Base-by-base conservation (phyloP, 1,140 invertebrate genomes). In the Trichonephila clavata region DNA sequence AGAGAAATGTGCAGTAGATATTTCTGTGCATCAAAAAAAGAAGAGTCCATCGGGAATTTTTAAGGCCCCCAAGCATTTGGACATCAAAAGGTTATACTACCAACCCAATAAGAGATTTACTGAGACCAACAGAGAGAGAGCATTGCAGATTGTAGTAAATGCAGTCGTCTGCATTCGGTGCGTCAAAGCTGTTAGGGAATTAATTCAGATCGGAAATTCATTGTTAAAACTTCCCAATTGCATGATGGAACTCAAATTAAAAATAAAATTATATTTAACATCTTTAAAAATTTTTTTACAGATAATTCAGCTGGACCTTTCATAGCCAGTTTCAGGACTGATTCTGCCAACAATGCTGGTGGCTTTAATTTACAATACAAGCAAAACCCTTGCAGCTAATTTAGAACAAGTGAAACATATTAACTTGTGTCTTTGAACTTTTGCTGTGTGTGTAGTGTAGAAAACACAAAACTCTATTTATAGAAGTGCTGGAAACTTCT, bases 361-460 rank as follows among this genome's bases (percentile, higher is more conserved):
- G 98, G 98, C 4, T 98, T 98, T 95, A 98, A 97, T 94, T 95
- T 98, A 1, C 97, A 98, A 95, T 98, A 98, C 94, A 96, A 98
- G 5, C 98, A 98, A 95, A 98, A 98, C 95, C 98, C 98, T 0
- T 98, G 98, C 95, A 59, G 50, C n/a, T 87, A 18, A 27, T 59
- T 50, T 2, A n/a, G 21, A 61, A 27, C 8, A 84, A 59, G 18
- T 59, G 7, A 50, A 50, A 59, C 13, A 57, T 6, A 5, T 18
- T 32, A 39, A 39, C 32, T 6, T 32, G 27, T 39, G 16, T 32
- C 13, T 71, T 71, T 24, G 14, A 24, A 71, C 24, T 27, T 71
- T 27, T 27, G 24, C 68, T n/a, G 27, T 8, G n/a, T 8, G n/a
- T 71, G 27, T 27, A 32, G 27, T 71, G 8, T 71, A 13, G 18